These are phyloP conservation scores for Noctua fimbriata DNA, from an alignment of 2,888 invertebrate genomes.

Conservation along the genomic window DNA sequence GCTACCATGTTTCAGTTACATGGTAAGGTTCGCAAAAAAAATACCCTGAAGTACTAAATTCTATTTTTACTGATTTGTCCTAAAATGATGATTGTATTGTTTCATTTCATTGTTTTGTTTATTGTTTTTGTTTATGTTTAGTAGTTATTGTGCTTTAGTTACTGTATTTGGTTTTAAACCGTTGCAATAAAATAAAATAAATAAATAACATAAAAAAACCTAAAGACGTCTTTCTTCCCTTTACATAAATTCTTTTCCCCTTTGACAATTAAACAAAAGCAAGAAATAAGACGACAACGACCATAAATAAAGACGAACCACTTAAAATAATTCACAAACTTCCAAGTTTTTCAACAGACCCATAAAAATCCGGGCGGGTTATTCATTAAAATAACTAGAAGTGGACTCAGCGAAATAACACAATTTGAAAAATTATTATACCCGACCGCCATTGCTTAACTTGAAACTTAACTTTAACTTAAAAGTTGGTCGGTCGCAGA, in stretches of 20 bases:
- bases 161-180: too few relatives aligned
- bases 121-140: too few relatives aligned
- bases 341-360: conserved; percentile 58
- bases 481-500: conserved; percentile 65
- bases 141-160: too few relatives aligned
- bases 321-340: conserved; percentile 54
- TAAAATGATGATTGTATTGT: background rate
- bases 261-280: conserved; percentile 16
- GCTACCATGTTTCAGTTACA: too few relatives aligned
- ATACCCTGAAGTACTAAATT: background rate
- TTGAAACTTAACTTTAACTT: conserved; percentile 60
- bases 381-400: conserved; percentile 77
- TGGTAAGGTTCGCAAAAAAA: background rate
- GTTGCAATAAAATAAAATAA: too few relatives aligned
- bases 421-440: conserved; percentile 78
- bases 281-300: conserved; percentile 8
- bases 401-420: conserved; percentile 75
- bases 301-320: conserved; percentile 44
- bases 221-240: too few relatives aligned
- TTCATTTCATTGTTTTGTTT: too few relatives aligned
- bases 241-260: background rate
- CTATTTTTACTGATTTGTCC: background rate
- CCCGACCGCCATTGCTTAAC: conserved; percentile 63
- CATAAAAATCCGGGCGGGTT: conserved; percentile 69
- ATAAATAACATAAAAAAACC: background rate